phyloP scores from a whole-genome alignment of 2,113 vertebrate species.

The Tamias sibiricus region DNA sequence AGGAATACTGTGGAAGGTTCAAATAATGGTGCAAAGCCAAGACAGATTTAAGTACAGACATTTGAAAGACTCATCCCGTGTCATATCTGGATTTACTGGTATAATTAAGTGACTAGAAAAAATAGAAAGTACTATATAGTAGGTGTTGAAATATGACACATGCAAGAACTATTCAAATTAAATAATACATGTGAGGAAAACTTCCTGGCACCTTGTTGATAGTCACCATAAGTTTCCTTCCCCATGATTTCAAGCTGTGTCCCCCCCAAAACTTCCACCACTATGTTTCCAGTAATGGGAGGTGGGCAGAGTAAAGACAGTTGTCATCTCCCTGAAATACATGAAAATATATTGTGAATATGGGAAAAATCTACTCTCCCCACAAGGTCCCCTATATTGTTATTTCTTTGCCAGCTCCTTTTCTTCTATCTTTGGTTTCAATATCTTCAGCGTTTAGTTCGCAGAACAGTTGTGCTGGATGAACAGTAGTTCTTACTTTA shows the following conservation, averaged over 20 bases:
- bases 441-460: neutral
- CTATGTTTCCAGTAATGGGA: neutral
- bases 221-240: neutral
- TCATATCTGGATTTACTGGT: neutral
- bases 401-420: neutral
- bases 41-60: neutral
- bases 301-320: neutral
- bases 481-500: conserved; percentile 6
- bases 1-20: neutral
- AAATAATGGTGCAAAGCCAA: neutral
- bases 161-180: neutral
- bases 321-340: neutral
- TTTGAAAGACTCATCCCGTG: neutral
- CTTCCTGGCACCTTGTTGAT: neutral
- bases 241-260: neutral
- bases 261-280: neutral
- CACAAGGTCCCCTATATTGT: neutral
- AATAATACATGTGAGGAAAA: neutral
- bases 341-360: neutral
- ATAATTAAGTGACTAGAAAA: neutral
- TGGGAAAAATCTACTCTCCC: neutral
- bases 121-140: neutral
- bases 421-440: neutral
- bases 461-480: neutral
- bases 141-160: neutral